Evolutionary conservation across 2,888 invertebrate species (phyloP).

Genomic region (Aporophyla nigra): DNA sequence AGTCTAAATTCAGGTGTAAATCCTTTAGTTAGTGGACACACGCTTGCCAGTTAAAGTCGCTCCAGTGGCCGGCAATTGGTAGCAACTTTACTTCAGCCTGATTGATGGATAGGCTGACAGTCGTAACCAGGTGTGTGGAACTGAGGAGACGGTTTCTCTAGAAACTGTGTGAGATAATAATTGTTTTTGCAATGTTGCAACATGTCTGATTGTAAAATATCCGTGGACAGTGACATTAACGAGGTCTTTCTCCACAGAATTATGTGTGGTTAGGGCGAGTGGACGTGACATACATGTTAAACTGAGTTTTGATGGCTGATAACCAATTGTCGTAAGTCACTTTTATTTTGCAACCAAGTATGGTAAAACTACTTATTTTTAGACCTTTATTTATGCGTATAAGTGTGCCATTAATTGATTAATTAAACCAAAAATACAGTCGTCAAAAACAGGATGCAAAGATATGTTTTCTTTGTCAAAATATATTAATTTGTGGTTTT

Average conservation of each 20-base stretch:
- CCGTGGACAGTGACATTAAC: conserved; percentile 62
- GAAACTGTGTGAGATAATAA: conserved; percentile 77
- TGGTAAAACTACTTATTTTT: not conserved
- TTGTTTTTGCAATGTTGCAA: conserved; percentile 69
- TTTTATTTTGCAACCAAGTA: conserved; percentile 26
- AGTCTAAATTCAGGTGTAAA: conserved; percentile 69
- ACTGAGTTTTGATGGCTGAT: conserved; percentile 34
- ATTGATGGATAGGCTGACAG: conserved; percentile 85
- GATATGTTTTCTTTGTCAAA: not conserved
- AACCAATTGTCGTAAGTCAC: conserved; percentile 26
- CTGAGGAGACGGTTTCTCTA: conserved; percentile 78
- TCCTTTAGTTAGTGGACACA: conserved; percentile 52
- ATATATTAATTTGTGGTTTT: not conserved
- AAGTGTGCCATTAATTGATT: not conserved
- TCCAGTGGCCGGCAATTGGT: conserved; percentile 80
- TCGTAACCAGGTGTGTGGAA: conserved; percentile 79
- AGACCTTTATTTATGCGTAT: not conserved
- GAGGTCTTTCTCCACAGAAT: conserved; percentile 66
- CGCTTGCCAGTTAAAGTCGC: conserved; percentile 79
- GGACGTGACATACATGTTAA: conserved; percentile 44
- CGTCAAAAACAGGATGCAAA: not conserved
- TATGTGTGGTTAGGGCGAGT: conserved; percentile 65
- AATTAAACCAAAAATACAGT: not conserved
- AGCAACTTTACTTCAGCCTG: conserved; percentile 79
- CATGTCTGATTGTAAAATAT: conserved; percentile 64